Conservation (phyloP, 2,797 vertebrate genomes). For the Echeneis naucrates region DNA sequence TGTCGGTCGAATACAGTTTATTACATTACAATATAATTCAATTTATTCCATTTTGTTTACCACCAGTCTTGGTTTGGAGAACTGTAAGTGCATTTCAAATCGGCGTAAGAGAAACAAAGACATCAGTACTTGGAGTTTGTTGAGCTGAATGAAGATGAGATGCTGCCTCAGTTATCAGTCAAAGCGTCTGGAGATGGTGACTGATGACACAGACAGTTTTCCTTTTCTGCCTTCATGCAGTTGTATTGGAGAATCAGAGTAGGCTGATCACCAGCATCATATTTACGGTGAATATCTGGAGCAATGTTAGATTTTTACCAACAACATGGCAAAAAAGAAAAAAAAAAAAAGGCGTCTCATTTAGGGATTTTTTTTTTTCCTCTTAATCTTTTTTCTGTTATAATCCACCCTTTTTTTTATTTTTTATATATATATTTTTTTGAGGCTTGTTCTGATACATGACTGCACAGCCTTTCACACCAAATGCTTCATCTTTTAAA, state of each 20-base stretch:
- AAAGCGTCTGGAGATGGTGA: constrained; percentile 16
- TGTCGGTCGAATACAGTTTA: constrained; percentile 63
- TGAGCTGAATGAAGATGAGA: constrained; percentile 24
- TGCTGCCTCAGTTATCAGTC: constrained; percentile 39
- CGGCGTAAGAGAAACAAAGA: background rate
- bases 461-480: constrained; percentile 55
- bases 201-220: constrained; percentile 13
- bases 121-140: constrained; percentile 44
- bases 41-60: constrained; percentile 44
- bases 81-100: constrained; percentile 51
- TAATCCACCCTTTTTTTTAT: no score
- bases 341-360: background rate
- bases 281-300: constrained; percentile 36
- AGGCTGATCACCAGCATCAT: constrained; percentile 49
- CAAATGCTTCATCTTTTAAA: constrained; percentile 73
- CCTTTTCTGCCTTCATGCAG: constrained; percentile 15
- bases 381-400: constrained; percentile 9
- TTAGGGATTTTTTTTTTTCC: background rate
- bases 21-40: constrained; percentile 45
- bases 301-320: constrained; percentile 21
- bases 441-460: constrained; percentile 28
- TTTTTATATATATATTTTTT: constrained; percentile 9
- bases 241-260: constrained; percentile 34
- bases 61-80: constrained; percentile 46
- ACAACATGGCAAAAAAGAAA: background rate